Conservation (phyloP, 1,140 invertebrate species). For the Tetraneura akinire region DNA sequence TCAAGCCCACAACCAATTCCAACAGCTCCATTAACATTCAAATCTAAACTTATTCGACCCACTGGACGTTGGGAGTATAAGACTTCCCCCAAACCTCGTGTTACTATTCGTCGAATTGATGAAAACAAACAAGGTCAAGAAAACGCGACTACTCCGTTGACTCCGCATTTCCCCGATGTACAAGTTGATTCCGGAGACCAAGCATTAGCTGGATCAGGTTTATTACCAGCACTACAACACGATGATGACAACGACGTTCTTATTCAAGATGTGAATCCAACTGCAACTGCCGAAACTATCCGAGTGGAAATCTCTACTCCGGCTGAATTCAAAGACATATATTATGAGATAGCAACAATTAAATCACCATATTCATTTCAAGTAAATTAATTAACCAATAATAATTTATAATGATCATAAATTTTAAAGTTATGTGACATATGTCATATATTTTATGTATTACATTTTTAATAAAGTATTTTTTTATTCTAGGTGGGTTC, state of each 20-base stretch:
- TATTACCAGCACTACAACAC: constrained; percentile 54
- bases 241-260: constrained; percentile 61
- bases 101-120: constrained; percentile 74
- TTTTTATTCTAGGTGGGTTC: constrained; percentile 72
- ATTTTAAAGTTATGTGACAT: no score
- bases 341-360: constrained; percentile 85
- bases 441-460: background rate
- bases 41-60: constrained; percentile 72
- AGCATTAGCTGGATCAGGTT: constrained; percentile 55
- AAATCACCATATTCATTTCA: constrained; percentile 87
- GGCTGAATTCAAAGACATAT: constrained; percentile 77
- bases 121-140: constrained; percentile 62
- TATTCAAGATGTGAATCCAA: constrained; percentile 57
- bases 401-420: no score
- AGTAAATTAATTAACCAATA: constrained; percentile 60
- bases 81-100: constrained; percentile 80
- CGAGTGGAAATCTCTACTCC: constrained; percentile 85
- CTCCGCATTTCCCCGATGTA: constrained; percentile 54
- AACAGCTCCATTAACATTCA: constrained; percentile 65
- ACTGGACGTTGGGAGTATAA: constrained; percentile 80
- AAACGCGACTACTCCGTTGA: constrained; percentile 58
- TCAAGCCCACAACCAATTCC: constrained; percentile 40
- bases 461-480: background rate
- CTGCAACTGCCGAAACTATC: constrained; percentile 72
- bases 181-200: constrained; percentile 54